Conservation (phyloP, 2,797 vertebrate species). For the Acanthurus lineatus region DNA sequence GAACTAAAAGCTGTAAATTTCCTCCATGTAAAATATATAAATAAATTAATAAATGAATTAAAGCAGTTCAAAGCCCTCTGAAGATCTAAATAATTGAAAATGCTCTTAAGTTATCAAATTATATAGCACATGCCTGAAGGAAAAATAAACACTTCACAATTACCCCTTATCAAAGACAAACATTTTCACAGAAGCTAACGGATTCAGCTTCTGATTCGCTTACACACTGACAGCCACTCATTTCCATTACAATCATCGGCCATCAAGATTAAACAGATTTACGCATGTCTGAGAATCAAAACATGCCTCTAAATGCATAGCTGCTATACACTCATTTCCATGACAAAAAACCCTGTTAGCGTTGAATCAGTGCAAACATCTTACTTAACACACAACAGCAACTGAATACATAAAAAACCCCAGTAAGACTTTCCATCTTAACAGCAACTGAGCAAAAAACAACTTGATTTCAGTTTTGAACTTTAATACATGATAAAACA, state of each 20-base stretch:
- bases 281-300: neutral
- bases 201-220: neutral
- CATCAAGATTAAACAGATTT: slow-evolving; percentile 27
- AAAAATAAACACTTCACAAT: neutral
- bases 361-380: slow-evolving; percentile 4
- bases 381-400: neutral
- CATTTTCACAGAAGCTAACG: neutral
- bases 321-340: slow-evolving; percentile 12
- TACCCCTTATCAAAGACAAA: neutral
- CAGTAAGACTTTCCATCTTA: neutral
- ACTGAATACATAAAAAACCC: neutral
- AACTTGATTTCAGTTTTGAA: neutral
- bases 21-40: neutral
- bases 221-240: neutral
- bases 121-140: neutral
- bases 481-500: neutral
- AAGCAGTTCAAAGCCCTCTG: neutral
- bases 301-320: slow-evolving; percentile 31
- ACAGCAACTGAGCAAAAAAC: neutral
- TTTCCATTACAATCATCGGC: slow-evolving; percentile 34
- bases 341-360: neutral
- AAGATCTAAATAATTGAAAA: slow-evolving; percentile 14
- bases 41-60: neutral
- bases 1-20: slow-evolving; percentile 6
- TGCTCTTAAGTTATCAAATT: neutral